These are phyloP conservation scores for Hermaeophaga mercurialis DNA, from an alignment of 2,888 invertebrate genomes.

Conservation along the genomic window DNA sequence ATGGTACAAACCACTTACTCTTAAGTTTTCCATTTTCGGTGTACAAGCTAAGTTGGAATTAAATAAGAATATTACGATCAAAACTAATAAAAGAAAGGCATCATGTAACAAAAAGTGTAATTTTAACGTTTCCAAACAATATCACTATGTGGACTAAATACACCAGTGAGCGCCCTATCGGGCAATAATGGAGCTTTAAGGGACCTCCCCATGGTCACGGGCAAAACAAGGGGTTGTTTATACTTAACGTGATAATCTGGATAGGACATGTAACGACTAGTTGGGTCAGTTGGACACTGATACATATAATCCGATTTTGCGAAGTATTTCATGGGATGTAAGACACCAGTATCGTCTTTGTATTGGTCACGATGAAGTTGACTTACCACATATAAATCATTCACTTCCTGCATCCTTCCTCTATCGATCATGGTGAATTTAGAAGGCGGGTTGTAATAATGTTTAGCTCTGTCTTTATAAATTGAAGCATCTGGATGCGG, in stretches of 20 bases:
- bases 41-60: too few species aligned
- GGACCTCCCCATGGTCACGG: constrained; percentile 60
- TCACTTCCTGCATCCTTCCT: constrained; percentile 56
- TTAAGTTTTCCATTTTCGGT: too few species aligned
- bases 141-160: constrained; percentile 63
- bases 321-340: constrained; percentile 66
- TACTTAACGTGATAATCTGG: constrained; percentile 65
- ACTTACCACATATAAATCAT: constrained; percentile 59
- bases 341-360: constrained; percentile 59
- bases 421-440: constrained; percentile 55
- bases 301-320: constrained; percentile 59
- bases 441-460: constrained; percentile 51
- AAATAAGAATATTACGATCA: too few species aligned
- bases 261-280: constrained; percentile 63
- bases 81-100: too few species aligned
- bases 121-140: constrained; percentile 58
- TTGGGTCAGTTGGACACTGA: constrained; percentile 65
- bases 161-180: constrained; percentile 62
- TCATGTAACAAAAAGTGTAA: background rate
- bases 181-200: constrained; percentile 62
- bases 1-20: too few species aligned
- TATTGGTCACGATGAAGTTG: constrained; percentile 68
- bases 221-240: constrained; percentile 64
- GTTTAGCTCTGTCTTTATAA: constrained; percentile 48
- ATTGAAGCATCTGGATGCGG: constrained; percentile 53